Evolutionary conservation across 2,113 vertebrate genomes (phyloP).

Genomic region (Chionodraco myersi): DNA sequence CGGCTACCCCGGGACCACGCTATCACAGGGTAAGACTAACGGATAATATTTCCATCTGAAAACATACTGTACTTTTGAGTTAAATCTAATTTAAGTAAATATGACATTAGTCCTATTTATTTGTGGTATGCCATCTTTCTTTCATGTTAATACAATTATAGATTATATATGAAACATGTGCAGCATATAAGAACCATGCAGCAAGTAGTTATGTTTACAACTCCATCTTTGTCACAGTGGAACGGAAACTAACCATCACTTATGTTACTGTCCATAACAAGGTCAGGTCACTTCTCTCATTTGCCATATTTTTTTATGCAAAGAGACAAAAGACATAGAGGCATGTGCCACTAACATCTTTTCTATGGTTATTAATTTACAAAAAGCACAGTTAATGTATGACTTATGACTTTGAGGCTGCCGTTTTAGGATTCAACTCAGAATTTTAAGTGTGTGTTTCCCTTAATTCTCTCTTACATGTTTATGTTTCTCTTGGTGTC

Average conservation of each 20-base stretch:
- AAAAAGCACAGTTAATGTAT: constrained; percentile 15
- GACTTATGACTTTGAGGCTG: background rate
- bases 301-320: constrained; percentile 15
- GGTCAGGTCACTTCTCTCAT: constrained; percentile 1
- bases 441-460: background rate
- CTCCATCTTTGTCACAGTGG: constrained; percentile 52
- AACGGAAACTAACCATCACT: constrained; percentile 16
- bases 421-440: background rate
- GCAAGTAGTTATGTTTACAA: constrained; percentile 64
- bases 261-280: background rate
- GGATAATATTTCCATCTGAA: background rate
- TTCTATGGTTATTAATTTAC: constrained; percentile 11
- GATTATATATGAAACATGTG: constrained; percentile 60
- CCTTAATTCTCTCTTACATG: constrained; percentile 1
- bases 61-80: constrained; percentile 11
- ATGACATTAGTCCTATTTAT: constrained; percentile 61
- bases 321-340: background rate
- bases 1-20: constrained; percentile 89
- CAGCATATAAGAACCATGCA: constrained; percentile 52
- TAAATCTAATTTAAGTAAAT: constrained; percentile 61
- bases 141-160: constrained; percentile 54
- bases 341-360: background rate
- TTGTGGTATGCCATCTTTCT: constrained; percentile 50
- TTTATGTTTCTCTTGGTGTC: constrained; percentile 33
- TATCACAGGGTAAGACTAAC: constrained; percentile 91